Evolutionary conservation across 2,888 invertebrate genomes (phyloP).

Genomic region (Blera fallax): DNA sequence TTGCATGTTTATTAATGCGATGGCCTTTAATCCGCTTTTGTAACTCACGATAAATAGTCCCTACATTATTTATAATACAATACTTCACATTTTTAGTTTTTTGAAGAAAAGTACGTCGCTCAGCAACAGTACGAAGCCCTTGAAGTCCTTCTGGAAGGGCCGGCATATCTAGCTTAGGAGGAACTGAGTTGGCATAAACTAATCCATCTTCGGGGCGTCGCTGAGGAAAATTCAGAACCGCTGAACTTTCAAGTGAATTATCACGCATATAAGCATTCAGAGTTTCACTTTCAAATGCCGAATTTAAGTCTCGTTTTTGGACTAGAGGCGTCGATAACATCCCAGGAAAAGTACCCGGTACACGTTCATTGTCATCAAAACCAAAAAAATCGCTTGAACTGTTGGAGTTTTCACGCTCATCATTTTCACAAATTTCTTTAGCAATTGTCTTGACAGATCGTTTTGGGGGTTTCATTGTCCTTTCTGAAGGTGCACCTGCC

Average conservation of each 20-base stretch:
- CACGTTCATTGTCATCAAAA: constrained; percentile 78
- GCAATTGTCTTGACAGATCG: background rate
- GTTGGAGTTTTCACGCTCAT: constrained; percentile 53
- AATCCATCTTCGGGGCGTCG: constrained; percentile 76
- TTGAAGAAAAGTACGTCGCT: constrained; percentile 82
- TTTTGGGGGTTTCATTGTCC: constrained; percentile 15
- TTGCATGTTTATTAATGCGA: constrained; percentile 76
- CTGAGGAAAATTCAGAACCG: constrained; percentile 55
- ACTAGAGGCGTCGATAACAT: constrained; percentile 80
- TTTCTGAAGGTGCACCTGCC: background rate
- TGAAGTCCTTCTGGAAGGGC: constrained; percentile 78
- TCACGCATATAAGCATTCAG: constrained; percentile 83
- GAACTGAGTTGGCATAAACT: constrained; percentile 76
- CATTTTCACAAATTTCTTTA: background rate
- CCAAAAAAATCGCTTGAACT: constrained; percentile 78
- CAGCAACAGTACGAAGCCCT: constrained; percentile 83
- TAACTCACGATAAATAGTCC: constrained; percentile 79
- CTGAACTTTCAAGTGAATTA: constrained; percentile 80
- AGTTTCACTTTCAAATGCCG: constrained; percentile 82
- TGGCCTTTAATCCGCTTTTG: constrained; percentile 78
- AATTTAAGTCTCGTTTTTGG: constrained; percentile 75
- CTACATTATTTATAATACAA: constrained; percentile 81
- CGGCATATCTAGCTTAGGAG: constrained; percentile 80
- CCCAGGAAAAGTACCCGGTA: constrained; percentile 75
- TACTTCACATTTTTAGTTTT: constrained; percentile 78